Evolutionary conservation across 1,140 invertebrate species (phyloP).

Genomic region (Drosophila triauraria): DNA sequence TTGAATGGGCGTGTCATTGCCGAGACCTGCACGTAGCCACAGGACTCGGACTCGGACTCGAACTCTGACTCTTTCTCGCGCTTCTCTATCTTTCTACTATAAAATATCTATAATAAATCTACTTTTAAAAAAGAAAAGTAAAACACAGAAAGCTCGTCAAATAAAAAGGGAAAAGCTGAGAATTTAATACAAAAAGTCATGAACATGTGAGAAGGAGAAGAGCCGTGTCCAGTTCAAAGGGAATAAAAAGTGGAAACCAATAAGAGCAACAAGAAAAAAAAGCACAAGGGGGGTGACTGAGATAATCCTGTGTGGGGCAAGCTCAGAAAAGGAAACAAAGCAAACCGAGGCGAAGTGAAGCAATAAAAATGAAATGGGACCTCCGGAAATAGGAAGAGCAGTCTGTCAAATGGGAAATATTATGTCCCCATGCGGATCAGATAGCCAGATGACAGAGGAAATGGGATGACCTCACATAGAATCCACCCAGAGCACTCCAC

Average conservation of each 20-base stretch:
- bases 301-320: slow-evolving; percentile 21
- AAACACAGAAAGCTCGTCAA: slow-evolving; percentile 55
- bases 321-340: slow-evolving; percentile 19
- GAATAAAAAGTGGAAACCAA: slow-evolving; percentile 58
- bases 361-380: slow-evolving; percentile 60
- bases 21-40: slow-evolving; percentile 14
- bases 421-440: slow-evolving; percentile 34
- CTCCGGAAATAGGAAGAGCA: slow-evolving; percentile 24
- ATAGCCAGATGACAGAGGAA: slow-evolving; percentile 38
- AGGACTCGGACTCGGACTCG: neutral
- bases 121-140: slow-evolving; percentile 56
- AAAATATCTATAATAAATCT: slow-evolving; percentile 69
- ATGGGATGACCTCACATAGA: slow-evolving; percentile 31
- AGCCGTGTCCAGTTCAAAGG: slow-evolving; percentile 64
- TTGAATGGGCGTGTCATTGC: slow-evolving; percentile 6
- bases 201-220: slow-evolving; percentile 18
- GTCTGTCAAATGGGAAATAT: slow-evolving; percentile 37
- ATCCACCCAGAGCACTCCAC: no score
- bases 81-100: slow-evolving; percentile 1
- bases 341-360: slow-evolving; percentile 40
- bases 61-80: neutral
- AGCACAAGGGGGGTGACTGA: slow-evolving; percentile 6
- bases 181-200: slow-evolving; percentile 47
- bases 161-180: slow-evolving; percentile 37
- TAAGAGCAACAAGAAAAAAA: slow-evolving; percentile 26